Evolutionary conservation across 2,797 vertebrate species (phyloP), one percentile per base, ranked within the genome.

Genomic region (Synanceia verrucosa): DNA sequence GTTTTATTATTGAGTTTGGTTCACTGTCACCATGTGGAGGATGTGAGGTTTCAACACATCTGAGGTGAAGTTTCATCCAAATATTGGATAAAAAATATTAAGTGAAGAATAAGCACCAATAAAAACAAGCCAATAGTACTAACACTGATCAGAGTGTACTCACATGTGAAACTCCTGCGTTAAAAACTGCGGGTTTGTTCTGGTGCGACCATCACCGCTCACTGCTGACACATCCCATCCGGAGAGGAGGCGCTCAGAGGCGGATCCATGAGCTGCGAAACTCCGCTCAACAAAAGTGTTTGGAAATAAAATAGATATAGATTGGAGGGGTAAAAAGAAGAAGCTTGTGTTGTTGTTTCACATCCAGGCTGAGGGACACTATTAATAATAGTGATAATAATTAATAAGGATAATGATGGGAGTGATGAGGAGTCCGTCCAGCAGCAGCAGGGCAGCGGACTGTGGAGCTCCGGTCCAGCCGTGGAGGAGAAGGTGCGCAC

Each of bases 141-240:
- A 39, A 0, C 18, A 39, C 0, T 18, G 18, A 39, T 39, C 7
- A 29, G 10, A 52, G 19, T 13, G 23, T 68, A 88, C 86, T 88
- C 75, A 89, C 88, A 81, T 86, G 86, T 78, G 78, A 86, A 89
- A 88, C 69, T 85, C 80, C 82, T 83, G 81, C 78, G 79, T 66
- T 47, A 59, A 78, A 71, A 81, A 47, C 71, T 74, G 79, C 65
- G 57, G 73, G 60, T 66, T 39, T 6, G 7, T 36, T 41, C 16
- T 3, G 37, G 8, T 39, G 37, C 18, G 16, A 76, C 61, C 82
- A 72, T 78, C 79, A 58, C 76, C 57, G 70, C 51, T 72, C 79
- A 60, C 77, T 34, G 77, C 68, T 12, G 65, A 52, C 80, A 18
- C 2, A 57, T 58, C 73, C 73, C 65, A 46, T 19, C 75, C 82